Percentiles rank a stretch among this genome's conserved stretches.
These are phyloP conservation scores for Turritopsis rubra DNA, from an alignment of 30 jellyfish, hydroid and myxozoan species.

Conservation along the genomic window DNA sequence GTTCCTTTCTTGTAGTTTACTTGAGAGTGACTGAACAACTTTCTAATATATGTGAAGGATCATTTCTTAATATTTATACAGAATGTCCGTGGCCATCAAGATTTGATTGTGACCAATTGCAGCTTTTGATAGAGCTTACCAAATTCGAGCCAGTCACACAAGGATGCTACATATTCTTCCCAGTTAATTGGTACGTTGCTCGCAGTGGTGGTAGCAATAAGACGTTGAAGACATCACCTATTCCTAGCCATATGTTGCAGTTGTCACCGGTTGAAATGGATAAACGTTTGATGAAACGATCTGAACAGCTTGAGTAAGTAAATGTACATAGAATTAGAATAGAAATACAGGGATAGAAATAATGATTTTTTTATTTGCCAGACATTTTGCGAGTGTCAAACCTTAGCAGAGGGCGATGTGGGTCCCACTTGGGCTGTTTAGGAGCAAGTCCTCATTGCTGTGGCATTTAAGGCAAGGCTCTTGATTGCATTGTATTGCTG, in stretches of 20 bases:
- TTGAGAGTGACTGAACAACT: not conserved
- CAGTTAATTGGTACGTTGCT: constrained; percentile 81
- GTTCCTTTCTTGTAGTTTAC: not conserved
- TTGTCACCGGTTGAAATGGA: constrained; percentile 33
- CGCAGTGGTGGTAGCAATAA: constrained; percentile 8
- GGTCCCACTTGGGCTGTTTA: no score
- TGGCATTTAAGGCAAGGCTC: no score
- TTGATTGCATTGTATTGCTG: no score
- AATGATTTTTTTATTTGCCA: no score
- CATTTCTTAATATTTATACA: not conserved
- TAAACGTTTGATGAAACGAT: constrained; percentile 15
- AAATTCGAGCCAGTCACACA: constrained; percentile 50
- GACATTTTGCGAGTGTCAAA: no score
- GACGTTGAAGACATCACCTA: not conserved
- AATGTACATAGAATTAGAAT: no score
- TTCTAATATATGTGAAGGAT: no score
- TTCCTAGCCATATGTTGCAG: constrained; percentile 14
- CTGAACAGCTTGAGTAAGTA: constrained; percentile 9
- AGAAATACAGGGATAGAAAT: no score
- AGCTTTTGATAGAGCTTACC: constrained; percentile 43
- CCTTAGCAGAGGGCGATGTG: no score
- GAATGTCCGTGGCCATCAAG: constrained; percentile 33
- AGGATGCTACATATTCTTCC: constrained; percentile 65
- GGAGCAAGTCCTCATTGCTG: no score
- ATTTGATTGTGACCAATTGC: constrained; percentile 28